Base-by-base conservation (phyloP, 1,140 invertebrate genomes). In the Sesamia nonagrioides region DNA sequence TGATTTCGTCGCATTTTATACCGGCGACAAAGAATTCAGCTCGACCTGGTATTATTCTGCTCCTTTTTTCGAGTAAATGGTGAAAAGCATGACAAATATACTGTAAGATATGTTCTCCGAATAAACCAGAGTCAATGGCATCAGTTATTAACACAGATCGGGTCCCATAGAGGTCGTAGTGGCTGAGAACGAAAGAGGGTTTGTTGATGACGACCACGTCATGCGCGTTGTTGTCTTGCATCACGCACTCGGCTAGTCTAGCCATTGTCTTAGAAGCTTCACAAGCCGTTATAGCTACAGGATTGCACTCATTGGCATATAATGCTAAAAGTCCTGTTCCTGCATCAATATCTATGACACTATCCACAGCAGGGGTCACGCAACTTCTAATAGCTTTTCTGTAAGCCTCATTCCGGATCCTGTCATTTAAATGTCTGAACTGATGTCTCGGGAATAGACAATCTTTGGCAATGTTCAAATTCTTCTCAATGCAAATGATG, bases 351-450 rank as follows among this genome's bases (percentile, higher is more conserved):
- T 54, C 40, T n/a, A 71, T 11, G 4, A 71, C 68, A 21, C 68
- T 71, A 18, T 71, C 48, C n/a, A 9, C 15, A 33, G 11, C 50
- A 17, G 63, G 40, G 6, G n/a, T 37, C 18, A 71, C 48, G 8
- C 9, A n/a, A 7, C n/a, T 52, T 15, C 18, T 52, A 27, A 71
- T 71, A 33, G 68, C 68, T 27, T 33, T 21, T 33, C 68, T n/a
- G 15, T 71, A 71, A 13, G 77, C 77, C 0, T 52, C 15, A 27
- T 73, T 66, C 1, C 45, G 35, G 9, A 18, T n/a, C 35, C 54
- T 63, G 27, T 79, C 77, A 18, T 79, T 74, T 2, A 79, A n/a
- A 6, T 15, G 6, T 7, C 56, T 21, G 15, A 73, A 74, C 27
- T 42, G 17, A 6, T 8, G 2, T 1, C 50, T 18, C 18, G 60